Evolutionary conservation across 2,113 vertebrate species (phyloP).

Genomic region (Tragelaphus strepsiceros): DNA sequence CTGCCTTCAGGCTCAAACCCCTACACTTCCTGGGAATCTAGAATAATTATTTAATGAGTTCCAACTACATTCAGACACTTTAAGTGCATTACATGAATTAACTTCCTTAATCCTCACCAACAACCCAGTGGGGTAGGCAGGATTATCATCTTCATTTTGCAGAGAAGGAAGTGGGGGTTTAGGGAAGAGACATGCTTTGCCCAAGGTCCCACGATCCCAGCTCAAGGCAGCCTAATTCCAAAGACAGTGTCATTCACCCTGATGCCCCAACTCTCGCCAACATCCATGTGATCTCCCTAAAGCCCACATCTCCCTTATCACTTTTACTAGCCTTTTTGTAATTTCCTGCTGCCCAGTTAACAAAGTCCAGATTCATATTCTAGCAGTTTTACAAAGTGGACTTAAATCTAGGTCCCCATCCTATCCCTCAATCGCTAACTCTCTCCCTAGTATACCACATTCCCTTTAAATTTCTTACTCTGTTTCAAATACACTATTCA

Average conservation of each 20-base stretch:
- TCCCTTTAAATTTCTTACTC: neutral
- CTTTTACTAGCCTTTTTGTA: neutral
- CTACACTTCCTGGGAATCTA: neutral
- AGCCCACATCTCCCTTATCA: neutral
- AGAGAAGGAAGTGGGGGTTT: neutral
- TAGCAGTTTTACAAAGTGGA: neutral
- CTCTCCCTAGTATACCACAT: neutral
- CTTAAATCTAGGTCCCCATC: neutral
- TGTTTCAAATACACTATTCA: neutral
- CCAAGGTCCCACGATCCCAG: neutral
- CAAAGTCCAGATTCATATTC: neutral
- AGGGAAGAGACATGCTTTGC: neutral
- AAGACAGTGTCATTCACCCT: neutral
- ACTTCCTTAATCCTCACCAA: neutral
- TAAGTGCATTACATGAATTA: neutral
- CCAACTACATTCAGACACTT: neutral
- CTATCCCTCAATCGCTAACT: neutral
- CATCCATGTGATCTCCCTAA: neutral
- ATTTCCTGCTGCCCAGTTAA: neutral
- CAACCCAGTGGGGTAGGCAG: too few relatives aligned
- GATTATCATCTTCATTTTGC: neutral
- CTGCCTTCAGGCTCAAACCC: neutral
- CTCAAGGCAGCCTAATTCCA: neutral
- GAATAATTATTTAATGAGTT: neutral
- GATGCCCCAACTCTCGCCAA: neutral